phyloP scores from a whole-genome alignment of 2,113 vertebrate genomes.

The Mustela nigripes region DNA sequence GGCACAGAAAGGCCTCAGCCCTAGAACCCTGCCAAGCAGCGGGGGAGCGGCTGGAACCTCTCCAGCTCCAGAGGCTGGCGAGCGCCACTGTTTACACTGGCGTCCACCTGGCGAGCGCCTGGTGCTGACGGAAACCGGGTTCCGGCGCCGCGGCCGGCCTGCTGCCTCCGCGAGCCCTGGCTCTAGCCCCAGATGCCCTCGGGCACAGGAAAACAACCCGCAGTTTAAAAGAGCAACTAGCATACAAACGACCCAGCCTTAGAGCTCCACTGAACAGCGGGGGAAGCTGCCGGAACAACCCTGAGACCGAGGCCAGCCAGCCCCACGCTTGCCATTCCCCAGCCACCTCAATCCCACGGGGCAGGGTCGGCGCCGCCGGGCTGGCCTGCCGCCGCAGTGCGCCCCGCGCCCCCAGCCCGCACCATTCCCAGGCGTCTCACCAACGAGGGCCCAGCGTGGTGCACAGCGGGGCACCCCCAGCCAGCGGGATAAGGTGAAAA shows the following conservation, averaged over 20 bases:
- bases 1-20: not conserved
- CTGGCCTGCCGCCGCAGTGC: no score
- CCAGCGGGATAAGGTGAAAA: fast-evolving
- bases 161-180: not conserved
- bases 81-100: not conserved
- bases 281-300: not conserved
- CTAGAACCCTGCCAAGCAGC: not conserved
- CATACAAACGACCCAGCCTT: not conserved
- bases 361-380: no score
- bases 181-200: not conserved
- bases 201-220: not conserved
- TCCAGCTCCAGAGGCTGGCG: not conserved
- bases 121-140: not conserved
- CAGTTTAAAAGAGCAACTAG: not conserved
- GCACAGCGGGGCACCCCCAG: no score
- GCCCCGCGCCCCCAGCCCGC: no score
- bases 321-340: no score
- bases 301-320: no score
- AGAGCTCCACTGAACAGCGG: not conserved
- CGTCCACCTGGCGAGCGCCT: not conserved
- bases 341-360: no score
- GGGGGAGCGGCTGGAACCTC: not conserved
- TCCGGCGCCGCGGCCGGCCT: no score
- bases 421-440: no score
- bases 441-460: no score